A percentile compares a stretch with the other conserved stretches of the same genome.
phyloP scores from a whole-genome alignment of 92 coral and sea anemone species.

The Siderastrea radians region DNA sequence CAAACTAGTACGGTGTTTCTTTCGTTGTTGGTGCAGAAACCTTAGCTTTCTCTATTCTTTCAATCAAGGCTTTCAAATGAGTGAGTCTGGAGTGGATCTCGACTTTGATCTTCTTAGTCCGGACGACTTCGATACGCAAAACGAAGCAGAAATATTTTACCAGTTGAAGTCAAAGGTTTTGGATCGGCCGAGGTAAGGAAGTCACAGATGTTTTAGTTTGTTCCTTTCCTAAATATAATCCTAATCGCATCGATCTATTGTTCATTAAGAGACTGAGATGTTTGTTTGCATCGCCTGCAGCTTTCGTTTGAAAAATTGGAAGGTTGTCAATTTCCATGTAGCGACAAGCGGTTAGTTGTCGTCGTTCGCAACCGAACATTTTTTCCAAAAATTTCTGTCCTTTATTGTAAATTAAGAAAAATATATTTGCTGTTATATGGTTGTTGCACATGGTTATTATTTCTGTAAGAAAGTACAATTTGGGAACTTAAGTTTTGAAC shows the following conservation, averaged over 20 bases:
- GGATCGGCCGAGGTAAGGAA: slow-evolving; percentile 73
- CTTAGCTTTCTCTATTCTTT: slow-evolving; percentile 32
- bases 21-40: slow-evolving; percentile 6
- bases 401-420: not conserved
- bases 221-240: not conserved
- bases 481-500: not conserved
- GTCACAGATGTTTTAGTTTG: not conserved
- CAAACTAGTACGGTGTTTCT: not conserved
- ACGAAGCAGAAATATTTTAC: slow-evolving; percentile 73
- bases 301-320: not conserved
- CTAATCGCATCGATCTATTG: no score
- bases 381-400: not conserved
- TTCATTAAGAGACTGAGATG: not conserved
- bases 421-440: not conserved
- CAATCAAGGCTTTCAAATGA: slow-evolving; percentile 91
- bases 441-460: not conserved
- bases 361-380: not conserved
- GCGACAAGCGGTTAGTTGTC: not conserved
- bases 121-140: slow-evolving; percentile 72
- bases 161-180: slow-evolving; percentile 84
- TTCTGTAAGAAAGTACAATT: not conserved
- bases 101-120: slow-evolving; percentile 93
- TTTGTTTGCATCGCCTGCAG: not conserved
- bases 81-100: slow-evolving; percentile 99
- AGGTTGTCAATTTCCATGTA: not conserved